Evolutionary conservation across 2,797 vertebrate genomes (phyloP).

Genomic region (Tadarida brasiliensis): DNA sequence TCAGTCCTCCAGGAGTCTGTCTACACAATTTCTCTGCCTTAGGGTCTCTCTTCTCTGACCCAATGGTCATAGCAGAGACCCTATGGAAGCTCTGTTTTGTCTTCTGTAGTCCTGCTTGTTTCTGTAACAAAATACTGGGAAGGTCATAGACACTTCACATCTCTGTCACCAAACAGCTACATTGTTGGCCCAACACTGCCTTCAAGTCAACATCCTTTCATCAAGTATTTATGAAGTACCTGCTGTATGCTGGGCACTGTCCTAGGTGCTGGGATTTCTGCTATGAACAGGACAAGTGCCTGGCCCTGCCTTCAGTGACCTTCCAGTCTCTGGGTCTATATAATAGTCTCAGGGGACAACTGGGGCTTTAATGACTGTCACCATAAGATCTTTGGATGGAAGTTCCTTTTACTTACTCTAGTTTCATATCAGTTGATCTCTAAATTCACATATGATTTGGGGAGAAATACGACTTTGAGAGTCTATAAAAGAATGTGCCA

Average conservation of each 20-base stretch:
- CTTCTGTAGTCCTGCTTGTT: background rate
- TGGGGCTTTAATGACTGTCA: background rate
- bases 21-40: background rate
- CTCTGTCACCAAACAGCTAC: background rate
- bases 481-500: background rate
- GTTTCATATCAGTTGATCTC: background rate
- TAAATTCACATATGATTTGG: background rate
- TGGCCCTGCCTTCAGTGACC: background rate
- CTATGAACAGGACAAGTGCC: background rate
- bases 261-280: background rate
- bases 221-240: background rate
- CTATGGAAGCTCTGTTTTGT: background rate
- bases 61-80: background rate
- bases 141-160: background rate
- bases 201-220: background rate
- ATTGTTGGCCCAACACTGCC: background rate
- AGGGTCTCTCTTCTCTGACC: background rate
- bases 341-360: background rate
- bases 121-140: background rate
- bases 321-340: background rate
- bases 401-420: background rate
- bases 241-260: background rate
- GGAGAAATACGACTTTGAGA: conserved; percentile 18
- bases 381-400: background rate
- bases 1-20: background rate